A percentile compares a stretch with the other conserved stretches of the same genome.
These are phyloP conservation scores for Lissonota sp. DNA, from an alignment of 2,888 invertebrate genomes.

Conservation along the genomic window DNA sequence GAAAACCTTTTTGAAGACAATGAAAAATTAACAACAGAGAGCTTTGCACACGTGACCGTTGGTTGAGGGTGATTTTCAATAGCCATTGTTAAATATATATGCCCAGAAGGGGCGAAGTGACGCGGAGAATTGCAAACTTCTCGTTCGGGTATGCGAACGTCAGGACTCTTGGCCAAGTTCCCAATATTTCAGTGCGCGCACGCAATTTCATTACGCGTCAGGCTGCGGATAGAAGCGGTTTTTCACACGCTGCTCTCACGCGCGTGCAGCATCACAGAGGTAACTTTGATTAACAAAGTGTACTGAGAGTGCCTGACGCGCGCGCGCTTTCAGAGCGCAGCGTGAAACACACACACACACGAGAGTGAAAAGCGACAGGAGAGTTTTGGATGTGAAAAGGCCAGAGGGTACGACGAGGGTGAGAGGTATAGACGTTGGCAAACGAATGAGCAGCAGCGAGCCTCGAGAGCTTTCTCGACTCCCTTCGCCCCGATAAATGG, in stretches of 20 bases:
- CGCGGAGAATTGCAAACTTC: slow-evolving; percentile 31
- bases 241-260: slow-evolving; percentile 53
- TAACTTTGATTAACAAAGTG: slow-evolving; percentile 66
- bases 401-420: slow-evolving; percentile 17
- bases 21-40: slow-evolving; percentile 1
- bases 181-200: slow-evolving; percentile 55
- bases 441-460: slow-evolving; percentile 28
- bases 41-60: neutral
- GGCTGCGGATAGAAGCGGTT: slow-evolving; percentile 54
- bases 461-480: slow-evolving; percentile 38
- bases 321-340: slow-evolving; percentile 50
- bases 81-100: no score
- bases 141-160: slow-evolving; percentile 41
- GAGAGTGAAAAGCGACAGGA: slow-evolving; percentile 29
- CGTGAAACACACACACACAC: slow-evolving; percentile 36
- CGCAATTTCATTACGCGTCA: slow-evolving; percentile 65
- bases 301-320: slow-evolving; percentile 47
- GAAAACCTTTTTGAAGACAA: neutral
- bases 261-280: slow-evolving; percentile 42
- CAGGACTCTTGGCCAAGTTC: slow-evolving; percentile 62
- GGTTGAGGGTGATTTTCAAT: no score
- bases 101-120: no score
- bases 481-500: slow-evolving; percentile 39
- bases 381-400: neutral
- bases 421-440: neutral